Conservation (phyloP, 2,113 vertebrate species). For the Colinus virginianus region DNA sequence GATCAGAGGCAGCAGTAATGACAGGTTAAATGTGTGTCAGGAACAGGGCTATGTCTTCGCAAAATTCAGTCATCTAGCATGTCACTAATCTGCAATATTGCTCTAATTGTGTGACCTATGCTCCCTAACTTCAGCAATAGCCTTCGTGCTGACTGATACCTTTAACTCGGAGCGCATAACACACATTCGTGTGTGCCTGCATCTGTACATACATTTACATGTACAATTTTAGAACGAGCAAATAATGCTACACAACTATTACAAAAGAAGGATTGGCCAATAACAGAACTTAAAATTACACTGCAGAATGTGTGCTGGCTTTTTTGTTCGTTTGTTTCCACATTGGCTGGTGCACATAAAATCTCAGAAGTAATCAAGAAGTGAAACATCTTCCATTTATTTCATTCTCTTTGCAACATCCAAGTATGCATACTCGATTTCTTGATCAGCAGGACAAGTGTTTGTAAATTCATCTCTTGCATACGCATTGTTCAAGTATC, state of each 20-base stretch:
- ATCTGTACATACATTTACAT: background rate
- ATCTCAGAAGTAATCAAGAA: background rate
- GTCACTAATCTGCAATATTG: background rate
- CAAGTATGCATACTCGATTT: conserved; percentile 91
- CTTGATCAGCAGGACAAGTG: conserved; percentile 92
- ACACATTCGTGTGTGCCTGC: background rate
- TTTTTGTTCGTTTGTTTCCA: background rate
- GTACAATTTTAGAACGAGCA: background rate
- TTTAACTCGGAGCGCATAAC: background rate
- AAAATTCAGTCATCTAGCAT: background rate
- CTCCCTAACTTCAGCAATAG: background rate
- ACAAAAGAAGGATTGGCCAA: conserved; percentile 21
- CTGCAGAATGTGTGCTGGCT: background rate
- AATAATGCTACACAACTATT: background rate
- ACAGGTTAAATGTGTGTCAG: background rate
- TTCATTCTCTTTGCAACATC: conserved; percentile 91
- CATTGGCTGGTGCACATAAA: background rate
- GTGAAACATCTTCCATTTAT: conserved; percentile 49
- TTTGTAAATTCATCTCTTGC: conserved; percentile 92
- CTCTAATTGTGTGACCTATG: background rate
- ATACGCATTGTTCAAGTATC: conserved; percentile 90
- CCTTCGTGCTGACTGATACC: background rate
- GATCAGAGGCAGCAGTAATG: background rate
- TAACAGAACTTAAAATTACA: conserved; percentile 22
- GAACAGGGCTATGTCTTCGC: background rate